Base-by-base conservation (phyloP, 2,888 invertebrate species). In the Laspeyria flexula region DNA sequence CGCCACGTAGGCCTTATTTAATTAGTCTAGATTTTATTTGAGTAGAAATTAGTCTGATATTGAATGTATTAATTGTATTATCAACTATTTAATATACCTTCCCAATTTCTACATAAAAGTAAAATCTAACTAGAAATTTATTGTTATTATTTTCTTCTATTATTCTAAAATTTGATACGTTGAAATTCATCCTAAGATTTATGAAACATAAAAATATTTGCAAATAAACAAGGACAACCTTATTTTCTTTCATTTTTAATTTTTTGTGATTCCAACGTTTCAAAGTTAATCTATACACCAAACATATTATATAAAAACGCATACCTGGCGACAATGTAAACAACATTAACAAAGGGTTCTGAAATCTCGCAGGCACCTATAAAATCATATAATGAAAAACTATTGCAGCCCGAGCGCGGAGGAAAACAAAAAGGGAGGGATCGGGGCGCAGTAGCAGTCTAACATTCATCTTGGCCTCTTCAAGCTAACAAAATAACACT, bases 241-340 rank as follows among this genome's bases (percentile, higher is more conserved):
- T 31, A 13, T 31, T 11, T 31, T 31, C 13, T 1, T 12, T 13
- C 13, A 6, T 1, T 11, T 11, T 30, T 9, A 31, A 1, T 10
- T 30, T 33, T 21, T 13, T 12, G 0, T 42, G 48, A 70, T 75
- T 65, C 77, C 74, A 80, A 76, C 67, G 75, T 73, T 58, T 71
- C 53, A 60, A 52, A 72, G 60, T 55, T 66, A 66, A 60, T 65
- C 71, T 77, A 79, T 61, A 81, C 74, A 83, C 65, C 63, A 81
- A 83, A 85, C 78, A 71, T 88, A 88, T 83, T 83, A 88, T 83
- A 58, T 77, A 81, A 86, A 86, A 87, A 88, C 81, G 89, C 91
- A 90, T 92, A 92, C 92, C 92, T 92, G 92, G 92, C 92, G 92
- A 92, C 92, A 91, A 92, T 92, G 92, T 92, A 92, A 92, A 92